Conservation (phyloP, 2,888 invertebrate species). For the Rotaria socialis region DNA sequence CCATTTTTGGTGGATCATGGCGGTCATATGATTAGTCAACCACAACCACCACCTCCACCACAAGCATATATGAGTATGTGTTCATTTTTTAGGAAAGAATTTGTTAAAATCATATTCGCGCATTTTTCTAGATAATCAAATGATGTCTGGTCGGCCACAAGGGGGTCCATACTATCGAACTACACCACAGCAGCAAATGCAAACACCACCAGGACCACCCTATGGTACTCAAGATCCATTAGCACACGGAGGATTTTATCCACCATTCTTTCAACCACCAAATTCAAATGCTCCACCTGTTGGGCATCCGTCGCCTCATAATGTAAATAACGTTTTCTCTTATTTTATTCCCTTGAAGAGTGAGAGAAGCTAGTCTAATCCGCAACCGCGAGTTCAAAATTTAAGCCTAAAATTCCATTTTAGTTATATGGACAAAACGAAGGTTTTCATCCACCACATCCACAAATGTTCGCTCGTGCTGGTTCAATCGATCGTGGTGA, state of each 20-base stretch:
- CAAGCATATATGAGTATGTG: background rate
- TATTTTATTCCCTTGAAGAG: no score
- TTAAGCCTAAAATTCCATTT: background rate
- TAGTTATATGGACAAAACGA: slow-evolving; percentile 24
- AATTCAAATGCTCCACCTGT: background rate
- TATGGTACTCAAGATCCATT: slow-evolving; percentile 4
- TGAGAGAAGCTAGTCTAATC: no score
- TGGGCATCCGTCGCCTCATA: background rate
- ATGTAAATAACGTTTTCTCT: background rate
- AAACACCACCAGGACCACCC: background rate
- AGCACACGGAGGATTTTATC: background rate
- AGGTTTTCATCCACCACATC: background rate
- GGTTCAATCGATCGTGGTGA: slow-evolving; percentile 13
- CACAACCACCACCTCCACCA: background rate
- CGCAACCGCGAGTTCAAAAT: no score
- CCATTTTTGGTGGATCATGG: slow-evolving; percentile 1
- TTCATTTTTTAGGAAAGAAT: no score
- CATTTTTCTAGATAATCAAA: background rate
- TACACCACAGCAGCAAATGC: background rate
- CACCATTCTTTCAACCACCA: background rate
- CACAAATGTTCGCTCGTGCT: background rate
- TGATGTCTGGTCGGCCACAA: slow-evolving; percentile 10
- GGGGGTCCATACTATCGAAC: slow-evolving; percentile 8
- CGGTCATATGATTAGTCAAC: background rate
- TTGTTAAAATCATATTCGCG: no score